These are phyloP conservation scores for Peromyscus nudipes DNA, from an alignment of 2,797 vertebrate genomes.

Conservation along the genomic window DNA sequence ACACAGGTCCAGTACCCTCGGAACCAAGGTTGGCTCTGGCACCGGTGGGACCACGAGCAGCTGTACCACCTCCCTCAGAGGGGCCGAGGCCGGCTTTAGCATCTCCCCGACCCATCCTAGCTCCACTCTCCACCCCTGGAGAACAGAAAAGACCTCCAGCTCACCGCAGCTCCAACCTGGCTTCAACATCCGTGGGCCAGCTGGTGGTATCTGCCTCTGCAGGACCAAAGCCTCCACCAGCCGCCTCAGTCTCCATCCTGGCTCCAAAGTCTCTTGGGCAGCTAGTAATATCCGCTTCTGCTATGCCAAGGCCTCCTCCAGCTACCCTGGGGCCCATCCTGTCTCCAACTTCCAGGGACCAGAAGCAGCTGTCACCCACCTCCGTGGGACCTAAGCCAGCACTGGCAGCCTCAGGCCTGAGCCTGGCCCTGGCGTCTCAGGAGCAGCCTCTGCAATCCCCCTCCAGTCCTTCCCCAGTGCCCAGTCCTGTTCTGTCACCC, in stretches of 20 bases:
- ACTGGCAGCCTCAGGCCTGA: slow-evolving; percentile 34
- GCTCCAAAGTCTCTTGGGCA: slow-evolving; percentile 64
- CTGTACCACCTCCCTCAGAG: slow-evolving; percentile 56
- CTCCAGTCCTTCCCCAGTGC: slow-evolving; percentile 37
- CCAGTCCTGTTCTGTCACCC: slow-evolving; percentile 54
- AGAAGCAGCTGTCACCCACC: slow-evolving; percentile 79
- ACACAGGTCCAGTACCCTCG: background rate
- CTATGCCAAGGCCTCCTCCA: slow-evolving; percentile 82
- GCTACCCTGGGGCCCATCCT: background rate
- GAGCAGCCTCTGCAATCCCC: slow-evolving; percentile 69
- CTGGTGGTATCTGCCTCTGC: slow-evolving; percentile 46
- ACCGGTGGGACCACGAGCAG: slow-evolving; percentile 32
- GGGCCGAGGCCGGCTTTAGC: slow-evolving; percentile 40
- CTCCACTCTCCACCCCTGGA: slow-evolving; percentile 40
- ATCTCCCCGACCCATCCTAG: slow-evolving; percentile 56
- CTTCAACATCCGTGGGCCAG: slow-evolving; percentile 70
- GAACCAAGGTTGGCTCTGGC: slow-evolving; percentile 79
- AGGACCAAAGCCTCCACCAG: slow-evolving; percentile 58
- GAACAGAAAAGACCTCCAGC: slow-evolving; percentile 75
- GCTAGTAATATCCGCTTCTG: slow-evolving; percentile 74
- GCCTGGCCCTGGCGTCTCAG: slow-evolving; percentile 56
- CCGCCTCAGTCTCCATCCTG: slow-evolving; percentile 42
- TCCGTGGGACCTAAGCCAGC: slow-evolving; percentile 66
- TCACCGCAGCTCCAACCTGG: slow-evolving; percentile 11
- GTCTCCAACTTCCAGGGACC: slow-evolving; percentile 66